Percentiles rank a stretch among this genome's conserved stretches.
These are phyloP conservation scores for Phalacrocorax aristotelis DNA, from an alignment of 2,113 vertebrate species.

Conservation along the genomic window DNA sequence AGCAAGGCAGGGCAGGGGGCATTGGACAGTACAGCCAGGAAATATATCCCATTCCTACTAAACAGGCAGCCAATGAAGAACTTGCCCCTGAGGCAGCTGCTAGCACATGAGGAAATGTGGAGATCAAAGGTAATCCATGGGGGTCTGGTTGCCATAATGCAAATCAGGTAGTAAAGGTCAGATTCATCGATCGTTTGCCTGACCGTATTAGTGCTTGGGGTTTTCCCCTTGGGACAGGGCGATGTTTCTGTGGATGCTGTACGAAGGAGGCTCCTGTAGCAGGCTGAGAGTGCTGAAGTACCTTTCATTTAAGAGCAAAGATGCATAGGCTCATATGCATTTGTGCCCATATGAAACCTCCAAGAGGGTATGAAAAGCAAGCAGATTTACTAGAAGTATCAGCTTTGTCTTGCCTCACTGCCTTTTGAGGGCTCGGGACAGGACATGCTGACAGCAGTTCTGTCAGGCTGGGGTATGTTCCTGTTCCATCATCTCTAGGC, in stretches of 20 bases:
- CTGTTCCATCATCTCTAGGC: not conserved
- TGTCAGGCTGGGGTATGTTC: accelerated
- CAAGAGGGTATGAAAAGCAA: not conserved
- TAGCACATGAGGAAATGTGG: not conserved
- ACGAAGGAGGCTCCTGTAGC: not conserved
- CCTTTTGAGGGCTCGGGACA: not conserved
- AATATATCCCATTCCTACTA: not conserved
- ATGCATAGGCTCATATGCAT: not conserved
- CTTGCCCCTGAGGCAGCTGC: not conserved
- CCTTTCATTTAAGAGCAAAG: not conserved
- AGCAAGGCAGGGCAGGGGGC: no score
- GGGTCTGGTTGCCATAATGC: not conserved
- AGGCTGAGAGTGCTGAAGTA: not conserved
- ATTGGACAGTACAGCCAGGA: not conserved
- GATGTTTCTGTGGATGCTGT: not conserved
- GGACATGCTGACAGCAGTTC: accelerated
- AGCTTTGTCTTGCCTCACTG: not conserved
- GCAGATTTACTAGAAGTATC: not conserved
- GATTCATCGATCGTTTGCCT: not conserved
- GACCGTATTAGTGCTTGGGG: accelerated
- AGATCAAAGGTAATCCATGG: not conserved
- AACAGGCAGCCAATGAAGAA: not conserved
- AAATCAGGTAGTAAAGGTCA: not conserved
- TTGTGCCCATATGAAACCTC: not conserved
- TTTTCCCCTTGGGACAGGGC: not conserved